Evolutionary conservation across 2,888 invertebrate species (phyloP), one percentile per base, ranked within the genome.

Genomic region (Eulithis prunata): DNA sequence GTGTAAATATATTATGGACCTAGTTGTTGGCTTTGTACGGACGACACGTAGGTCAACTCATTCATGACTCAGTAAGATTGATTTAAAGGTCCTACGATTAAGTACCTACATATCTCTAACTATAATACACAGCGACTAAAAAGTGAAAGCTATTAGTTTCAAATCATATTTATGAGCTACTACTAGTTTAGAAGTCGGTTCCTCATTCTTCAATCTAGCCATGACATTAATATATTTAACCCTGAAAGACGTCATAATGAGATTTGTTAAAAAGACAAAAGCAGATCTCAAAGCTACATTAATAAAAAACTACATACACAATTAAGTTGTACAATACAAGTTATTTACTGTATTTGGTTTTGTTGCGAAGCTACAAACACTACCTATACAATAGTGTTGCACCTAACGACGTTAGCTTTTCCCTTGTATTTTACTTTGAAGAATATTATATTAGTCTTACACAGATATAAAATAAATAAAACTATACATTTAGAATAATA

Each of bases 161-260:
- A 38, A 54, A 38, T n/a, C 38, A 64, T 60, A 21, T 21, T 21
- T 21, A 45, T 56, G 55, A 62, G 38, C 28, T 13, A 64, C 46
- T 41, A 21, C 21, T 21, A 21, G 21, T 21, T 21, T 21, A 62
- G 61, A 61, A 49, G 68, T 63, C 56, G 61, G 64, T 68, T 71
- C 70, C 66, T 71, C 53, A 57, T 70, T n/a, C 65, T 57, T 55
- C 46, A 49, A 28, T 53, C 5, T 67, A 60, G 36, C 71, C 66
- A 36, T 71, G 68, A 71, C 66, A 66, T 70, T 63, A 68, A 66
- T 71, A 63, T 46, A 59, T 62, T 47, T 54, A 56, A 64, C 62
- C 60, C 43, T 61, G 66, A 52, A 47, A 49, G 21, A 21, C 49
- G 21, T 49, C 49, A 49, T 14, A 47, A 14, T 47, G 21, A 10